phyloP scores from a whole-genome alignment of 2,888 invertebrate genomes.

The Rhorus exstirpatorius region DNA sequence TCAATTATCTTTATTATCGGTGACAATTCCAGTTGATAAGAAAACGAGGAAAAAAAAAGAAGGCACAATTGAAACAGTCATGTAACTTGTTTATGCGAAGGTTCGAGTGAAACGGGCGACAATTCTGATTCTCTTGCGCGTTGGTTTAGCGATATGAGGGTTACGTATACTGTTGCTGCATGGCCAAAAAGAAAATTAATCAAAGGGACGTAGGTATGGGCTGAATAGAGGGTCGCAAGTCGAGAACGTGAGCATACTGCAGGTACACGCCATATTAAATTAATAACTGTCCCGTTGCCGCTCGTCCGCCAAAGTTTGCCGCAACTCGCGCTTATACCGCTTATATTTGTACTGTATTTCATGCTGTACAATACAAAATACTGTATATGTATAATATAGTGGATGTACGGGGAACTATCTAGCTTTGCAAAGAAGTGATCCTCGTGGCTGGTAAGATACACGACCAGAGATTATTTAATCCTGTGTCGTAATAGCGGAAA shows the following conservation, averaged over 20 bases:
- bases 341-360: constrained; percentile 37
- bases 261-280: constrained; percentile 65
- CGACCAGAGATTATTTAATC: constrained; percentile 63
- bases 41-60: not conserved
- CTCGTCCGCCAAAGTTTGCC: constrained; percentile 61
- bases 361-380: constrained; percentile 45
- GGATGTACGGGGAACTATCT: constrained; percentile 39
- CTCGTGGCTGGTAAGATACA: constrained; percentile 59
- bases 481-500: constrained; percentile 10
- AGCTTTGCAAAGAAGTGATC: constrained; percentile 53
- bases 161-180: constrained; percentile 11
- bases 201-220: constrained; percentile 52
- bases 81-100: constrained; percentile 8
- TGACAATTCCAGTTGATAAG: not conserved
- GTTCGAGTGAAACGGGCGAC: constrained; percentile 17
- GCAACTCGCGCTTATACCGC: constrained; percentile 51
- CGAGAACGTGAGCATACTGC: constrained; percentile 39
- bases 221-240: constrained; percentile 42
- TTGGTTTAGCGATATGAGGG: not conserved
- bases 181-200: constrained; percentile 67
- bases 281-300: constrained; percentile 67
- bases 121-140: constrained; percentile 30
- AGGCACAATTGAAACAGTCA: constrained; percentile 9
- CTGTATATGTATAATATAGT: constrained; percentile 39
- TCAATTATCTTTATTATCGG: not conserved